Evolutionary conservation across 2,113 vertebrate species (phyloP), one percentile per base, ranked within the genome.

Genomic region (Uropsilus gracilis): DNA sequence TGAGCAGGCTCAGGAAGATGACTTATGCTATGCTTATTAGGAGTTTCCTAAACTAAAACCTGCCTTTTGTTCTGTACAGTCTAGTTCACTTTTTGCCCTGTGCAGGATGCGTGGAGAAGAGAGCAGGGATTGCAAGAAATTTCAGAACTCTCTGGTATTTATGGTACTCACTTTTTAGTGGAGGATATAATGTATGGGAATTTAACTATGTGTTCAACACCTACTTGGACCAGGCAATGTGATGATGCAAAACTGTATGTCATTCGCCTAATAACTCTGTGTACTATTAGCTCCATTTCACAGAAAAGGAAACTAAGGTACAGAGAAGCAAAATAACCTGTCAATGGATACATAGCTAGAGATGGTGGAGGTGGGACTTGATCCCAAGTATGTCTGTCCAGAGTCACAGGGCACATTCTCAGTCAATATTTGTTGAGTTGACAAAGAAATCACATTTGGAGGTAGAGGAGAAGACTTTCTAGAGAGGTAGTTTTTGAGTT

Each of bases 121-220:
- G 20, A 92, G 46, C 26, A 66, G 37, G 57, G 4, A 89, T 64
- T 82, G 6, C 14, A 89, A 89, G 48, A 82, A 92, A 48, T 86
- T 80, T 83, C 37, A 66, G 22, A 97, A 91, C 71, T 77, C 69
- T 96, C 59, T 93, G 83, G 48, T 94, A 93, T 39, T 84, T 50
- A 91, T 53, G 53, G 16, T 89, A 44, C 57, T 94, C 34, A 71
- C 63, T 90, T 90, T 93, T 82, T 73, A 69, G 50, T 42, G 61
- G n/a, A 96, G 30, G 20, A 77, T 61, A 69, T 69, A 59, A 87
- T 28, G 42, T 85, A 87, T 68, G 61, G 44, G 48, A 53, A 88
- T 92, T 85, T 48, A 90, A 88, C 10, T 92, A 42, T 83, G 75
- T 71, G 42, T 82, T 81, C 44, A 94, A 42, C 7, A 92, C 42